Base-by-base conservation (phyloP, 2,797 vertebrate genomes). In the Xenentodon cancila region DNA sequence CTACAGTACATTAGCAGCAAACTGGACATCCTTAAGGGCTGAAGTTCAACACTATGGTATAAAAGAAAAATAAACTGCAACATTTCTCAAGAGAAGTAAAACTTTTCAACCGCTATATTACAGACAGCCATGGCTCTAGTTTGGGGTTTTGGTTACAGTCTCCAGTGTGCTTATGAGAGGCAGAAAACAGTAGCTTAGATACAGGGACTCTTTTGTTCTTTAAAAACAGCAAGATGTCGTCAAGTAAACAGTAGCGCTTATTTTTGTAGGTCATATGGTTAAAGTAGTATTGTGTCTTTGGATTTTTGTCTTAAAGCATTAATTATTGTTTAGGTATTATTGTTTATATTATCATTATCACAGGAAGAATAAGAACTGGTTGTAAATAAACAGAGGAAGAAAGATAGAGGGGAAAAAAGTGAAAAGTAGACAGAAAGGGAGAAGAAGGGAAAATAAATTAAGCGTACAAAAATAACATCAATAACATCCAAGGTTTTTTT, bases 271-370 rank as follows among this genome's bases (percentile, higher is more conserved):
- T 91, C 88, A 95, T 91, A 90, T 94, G 96, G 97, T 95, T 96
- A 97, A 97, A 97, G 96, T 96, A 96, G 95, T 93, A 92, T 96
- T 88, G 91, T 83, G 95, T 99, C 98, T 99, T 99, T 99, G 98
- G 98, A 98, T 98, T 96, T 98, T 93, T 97, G 96, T 97, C 94
- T 99, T 99, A 99, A 99, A 99, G 98, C 97, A 97, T 98, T 96
- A 93, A 95, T 94, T 93, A 94, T 93, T 94, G 91, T 92, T 91
- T 89, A 91, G 89, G 82, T 91, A 91, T 92, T 91, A 92, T 89
- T 92, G 89, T 90, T n/a, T 93, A 92, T 92, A 93, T 92, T 91
- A 90, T 92, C 89, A 92, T 93, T 93, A 94, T 94, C 90, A 93
- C 93, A 95, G 89, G 89, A 83, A 91, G 88, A 91, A 90, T 89